Evolutionary conservation across 1,140 invertebrate genomes (phyloP), one percentile per base, ranked within the genome.

Genomic region (Euura lappo): DNA sequence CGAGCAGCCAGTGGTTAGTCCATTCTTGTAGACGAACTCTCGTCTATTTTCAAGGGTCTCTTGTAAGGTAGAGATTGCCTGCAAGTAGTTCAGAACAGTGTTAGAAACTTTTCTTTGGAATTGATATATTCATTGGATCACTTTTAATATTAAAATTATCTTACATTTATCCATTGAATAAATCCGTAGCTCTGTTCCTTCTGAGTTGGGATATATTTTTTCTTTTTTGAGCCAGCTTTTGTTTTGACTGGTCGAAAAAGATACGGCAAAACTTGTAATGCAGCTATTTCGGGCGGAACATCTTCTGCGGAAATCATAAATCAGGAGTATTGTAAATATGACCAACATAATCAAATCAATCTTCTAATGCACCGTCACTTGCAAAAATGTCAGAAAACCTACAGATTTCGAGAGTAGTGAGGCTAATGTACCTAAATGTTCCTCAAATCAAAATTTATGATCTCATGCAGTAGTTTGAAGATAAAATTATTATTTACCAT

Each of bases 11-110:
- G 28, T 28, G 13, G 69, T 51, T 6, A 73, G 11, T 28, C 65
- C 70, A 6, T 64, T 60, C 13, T 72, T 60, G 44, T 43, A 4
- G 6, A 73, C 10, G 43, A 72, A 71, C 45, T 75, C 64, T 6
- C 13, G 2, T 42, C 71, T 4, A 11, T 11, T 51, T 6, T 51
- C 47, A 11, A 51, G 47, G 6, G 47, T 11, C 47, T 51, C 47
- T 51, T 51, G 47, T 11, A 51, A 51, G 47, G 47, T 11, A 51
- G 6, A 51, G 47, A 51, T 51, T 7, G 47, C 47, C 47, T 51
- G 47, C 11, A 51, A 28, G 28, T 28, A 28, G 28, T 28, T 28
- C 28, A 28, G 28, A 28, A 28, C 28, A 28, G 28, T 28, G 28
- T 28, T 28, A 28, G 28, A 28, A 28, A 28, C 28, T 28, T 28